A percentile compares a stretch with the other conserved stretches of the same genome.
Evolutionary conservation across 2,113 vertebrate genomes (phyloP).

Genomic region (Aspidoscelis tigris): DNA sequence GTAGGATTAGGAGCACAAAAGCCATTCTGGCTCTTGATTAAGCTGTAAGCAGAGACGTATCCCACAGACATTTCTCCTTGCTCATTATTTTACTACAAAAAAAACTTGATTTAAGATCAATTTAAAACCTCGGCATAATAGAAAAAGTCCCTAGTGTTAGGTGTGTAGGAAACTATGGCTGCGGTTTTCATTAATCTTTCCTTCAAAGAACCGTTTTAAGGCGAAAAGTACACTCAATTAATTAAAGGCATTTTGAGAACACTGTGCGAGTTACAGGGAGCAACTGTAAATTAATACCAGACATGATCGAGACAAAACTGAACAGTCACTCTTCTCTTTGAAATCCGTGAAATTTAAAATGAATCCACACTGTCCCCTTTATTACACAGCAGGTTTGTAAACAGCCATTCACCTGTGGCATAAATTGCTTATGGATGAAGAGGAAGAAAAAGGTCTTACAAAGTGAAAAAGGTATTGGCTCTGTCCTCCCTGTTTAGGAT

Average conservation of each 20-base stretch:
- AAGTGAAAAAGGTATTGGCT: neutral
- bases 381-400: neutral
- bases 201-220: conserved; percentile 17
- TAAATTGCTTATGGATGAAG: neutral
- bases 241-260: conserved; percentile 18
- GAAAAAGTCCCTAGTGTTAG: neutral
- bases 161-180: neutral
- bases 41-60: neutral
- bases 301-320: neutral
- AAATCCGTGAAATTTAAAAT: neutral
- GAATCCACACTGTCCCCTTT: neutral
- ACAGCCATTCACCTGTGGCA: neutral
- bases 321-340: neutral
- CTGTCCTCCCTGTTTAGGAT: neutral
- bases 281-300: neutral
- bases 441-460: neutral
- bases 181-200: neutral
- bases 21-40: neutral
- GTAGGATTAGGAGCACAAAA: neutral
- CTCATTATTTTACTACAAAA: conserved; percentile 29
- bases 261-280: conserved; percentile 2
- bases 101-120: conserved; percentile 28
- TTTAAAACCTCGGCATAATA: neutral
- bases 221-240: neutral
- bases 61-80: neutral